Conservation (phyloP, 1,140 invertebrate species). For the Trachelipus rathkii region DNA sequence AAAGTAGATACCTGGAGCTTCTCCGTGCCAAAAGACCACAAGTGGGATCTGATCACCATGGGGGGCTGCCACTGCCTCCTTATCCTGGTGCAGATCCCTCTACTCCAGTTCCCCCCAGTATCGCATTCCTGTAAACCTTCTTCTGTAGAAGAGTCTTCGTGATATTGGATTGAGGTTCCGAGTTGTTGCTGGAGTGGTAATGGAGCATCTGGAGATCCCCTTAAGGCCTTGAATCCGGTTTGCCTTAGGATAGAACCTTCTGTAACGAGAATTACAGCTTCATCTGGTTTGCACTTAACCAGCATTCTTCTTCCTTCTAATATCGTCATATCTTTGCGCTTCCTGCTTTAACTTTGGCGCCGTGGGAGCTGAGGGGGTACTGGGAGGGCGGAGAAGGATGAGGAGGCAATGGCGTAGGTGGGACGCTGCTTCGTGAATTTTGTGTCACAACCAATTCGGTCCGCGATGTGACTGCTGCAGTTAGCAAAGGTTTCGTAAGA, state of each 20-base stretch:
- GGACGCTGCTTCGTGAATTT: background rate
- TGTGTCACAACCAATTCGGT: background rate
- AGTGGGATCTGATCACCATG: constrained; percentile 44
- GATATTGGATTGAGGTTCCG: background rate
- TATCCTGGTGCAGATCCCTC: constrained; percentile 32
- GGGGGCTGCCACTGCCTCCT: constrained; percentile 40
- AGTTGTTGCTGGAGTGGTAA: constrained; percentile 20
- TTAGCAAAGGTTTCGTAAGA: constrained; percentile 38
- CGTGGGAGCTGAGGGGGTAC: constrained; percentile 27
- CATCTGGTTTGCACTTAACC: constrained; percentile 25
- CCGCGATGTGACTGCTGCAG: constrained; percentile 19
- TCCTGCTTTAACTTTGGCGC: constrained; percentile 44
- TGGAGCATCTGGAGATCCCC: constrained; percentile 37
- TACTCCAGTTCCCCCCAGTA: constrained; percentile 29
- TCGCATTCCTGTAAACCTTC: background rate
- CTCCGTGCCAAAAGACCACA: constrained; percentile 36
- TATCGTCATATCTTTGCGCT: background rate
- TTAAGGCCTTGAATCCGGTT: constrained; percentile 42
- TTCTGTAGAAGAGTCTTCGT: constrained; percentile 14
- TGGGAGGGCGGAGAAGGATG: constrained; percentile 19
- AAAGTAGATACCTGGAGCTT: constrained; percentile 43
- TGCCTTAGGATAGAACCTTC: constrained; percentile 45
- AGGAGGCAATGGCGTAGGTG: constrained; percentile 31
- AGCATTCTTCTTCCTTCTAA: constrained; percentile 26
- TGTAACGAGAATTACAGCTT: constrained; percentile 40